Evolutionary conservation across 2,888 invertebrate genomes (phyloP), one percentile per base, ranked within the genome.

Genomic region (Cryptus viduatorius): DNA sequence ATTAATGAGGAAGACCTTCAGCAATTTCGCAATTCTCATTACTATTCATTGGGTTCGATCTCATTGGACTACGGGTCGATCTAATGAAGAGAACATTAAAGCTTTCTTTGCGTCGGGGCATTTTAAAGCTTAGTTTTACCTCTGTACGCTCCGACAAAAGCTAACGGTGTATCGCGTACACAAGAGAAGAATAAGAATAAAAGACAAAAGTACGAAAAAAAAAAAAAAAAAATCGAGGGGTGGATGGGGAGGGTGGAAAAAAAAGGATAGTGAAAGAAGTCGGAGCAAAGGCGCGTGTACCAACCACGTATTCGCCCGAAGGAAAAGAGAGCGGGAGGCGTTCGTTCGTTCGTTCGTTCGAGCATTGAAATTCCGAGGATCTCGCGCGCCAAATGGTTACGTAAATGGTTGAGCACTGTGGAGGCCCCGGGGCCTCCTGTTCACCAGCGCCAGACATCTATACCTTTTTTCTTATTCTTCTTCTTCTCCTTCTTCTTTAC

Each of bases 291-390:
- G 19, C 59, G 72, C 77, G 56, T 44, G 72, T 29, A 71, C 68
- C 14, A 46, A 24, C 67, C 72, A 73, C 77, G 78, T 72, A 72
- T n/a, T 42, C 31, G 72, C 67, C 71, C 42, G 50, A 65, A 85
- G 83, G 64, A 78, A 80, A 61, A 68, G 71, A 56, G 42, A 73
- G 68, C 72, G 68, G 56, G 64, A 37, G 37, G 37, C 31, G 64
- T 31, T 59, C 24, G 61, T 50, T 48, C 44, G 56, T 78, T 65
- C 67, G 46, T 75, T 53, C 67, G 71, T 37, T 46, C 10, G 19
- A 69, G 81, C 85, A 85, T 85, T 85, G 79, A 83, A 86, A 86
- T 86, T 86, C 86, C 72, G 68, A 78, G 75, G 83, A 86, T 86
- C 78, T 59, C 75, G 78, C 79, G 86, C 73, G 86, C 83, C 86